Evolutionary conservation across 2,888 invertebrate genomes (phyloP).

Genomic region (Chloromyia formosa): DNA sequence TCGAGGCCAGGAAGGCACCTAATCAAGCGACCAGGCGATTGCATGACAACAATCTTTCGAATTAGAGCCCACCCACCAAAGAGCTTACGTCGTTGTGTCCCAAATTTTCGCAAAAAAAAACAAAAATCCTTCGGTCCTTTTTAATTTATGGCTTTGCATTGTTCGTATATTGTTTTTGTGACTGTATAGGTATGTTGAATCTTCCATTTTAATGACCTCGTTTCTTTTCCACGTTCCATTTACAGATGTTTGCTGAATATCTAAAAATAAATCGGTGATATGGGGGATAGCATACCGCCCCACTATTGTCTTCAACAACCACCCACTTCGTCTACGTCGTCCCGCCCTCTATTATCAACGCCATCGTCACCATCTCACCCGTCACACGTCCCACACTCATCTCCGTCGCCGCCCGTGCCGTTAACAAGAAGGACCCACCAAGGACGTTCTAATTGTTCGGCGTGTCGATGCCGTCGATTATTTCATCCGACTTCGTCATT

Average conservation of each 20-base stretch:
- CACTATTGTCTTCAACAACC: slow-evolving; percentile 49
- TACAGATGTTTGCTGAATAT: slow-evolving; percentile 54
- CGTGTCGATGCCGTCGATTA: slow-evolving; percentile 43
- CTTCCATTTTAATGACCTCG: slow-evolving; percentile 35
- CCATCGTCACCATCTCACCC: slow-evolving; percentile 39
- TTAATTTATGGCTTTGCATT: slow-evolving; percentile 21
- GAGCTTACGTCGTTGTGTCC: background rate
- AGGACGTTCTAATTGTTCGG: slow-evolving; percentile 43
- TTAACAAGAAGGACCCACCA: slow-evolving; percentile 21
- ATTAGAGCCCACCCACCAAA: background rate
- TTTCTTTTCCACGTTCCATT: slow-evolving; percentile 42
- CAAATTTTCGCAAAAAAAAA: slow-evolving; percentile 3
- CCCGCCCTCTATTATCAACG: slow-evolving; percentile 47
- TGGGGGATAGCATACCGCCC: slow-evolving; percentile 52
- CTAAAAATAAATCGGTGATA: slow-evolving; percentile 54
- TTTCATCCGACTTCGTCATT: slow-evolving; percentile 45
- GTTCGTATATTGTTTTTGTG: slow-evolving; percentile 1
- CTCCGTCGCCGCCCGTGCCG: background rate
- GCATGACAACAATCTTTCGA: slow-evolving; percentile 16
- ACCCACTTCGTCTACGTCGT: slow-evolving; percentile 35
- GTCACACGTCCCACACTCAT: background rate
- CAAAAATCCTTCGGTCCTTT: slow-evolving; percentile 2
- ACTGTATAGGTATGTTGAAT: background rate
- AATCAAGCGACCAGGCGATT: background rate
- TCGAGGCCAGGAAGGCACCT: background rate